A percentile compares a stretch with the other conserved stretches of the same genome.
phyloP scores from a whole-genome alignment of 2,113 vertebrate species.

The Lethenteron reissneri region DNA sequence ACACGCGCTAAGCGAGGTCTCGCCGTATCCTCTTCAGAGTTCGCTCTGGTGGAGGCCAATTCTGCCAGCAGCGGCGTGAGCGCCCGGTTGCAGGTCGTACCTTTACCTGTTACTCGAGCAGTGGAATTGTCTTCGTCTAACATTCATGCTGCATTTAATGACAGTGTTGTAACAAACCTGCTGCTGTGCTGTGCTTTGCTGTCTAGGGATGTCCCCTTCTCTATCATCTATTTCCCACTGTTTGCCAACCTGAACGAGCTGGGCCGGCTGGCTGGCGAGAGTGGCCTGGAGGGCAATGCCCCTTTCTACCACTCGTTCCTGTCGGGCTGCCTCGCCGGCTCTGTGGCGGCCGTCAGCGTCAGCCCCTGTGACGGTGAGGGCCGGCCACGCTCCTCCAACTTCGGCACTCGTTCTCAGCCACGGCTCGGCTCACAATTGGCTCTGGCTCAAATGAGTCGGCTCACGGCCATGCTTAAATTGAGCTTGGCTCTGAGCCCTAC shows the following conservation, averaged over 20 bases:
- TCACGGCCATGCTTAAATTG: background rate
- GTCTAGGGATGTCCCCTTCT: constrained; percentile 38
- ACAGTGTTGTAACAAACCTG: too few species aligned
- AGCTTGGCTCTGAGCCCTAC: background rate
- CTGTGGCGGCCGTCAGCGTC: constrained; percentile 35
- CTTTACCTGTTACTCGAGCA: too few species aligned
- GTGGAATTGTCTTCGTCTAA: too few species aligned
- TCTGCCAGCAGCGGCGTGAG: too few species aligned
- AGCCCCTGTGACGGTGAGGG: constrained; percentile 38
- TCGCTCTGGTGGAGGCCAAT: too few species aligned
- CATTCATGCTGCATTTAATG: too few species aligned
- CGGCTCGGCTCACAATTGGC: background rate
- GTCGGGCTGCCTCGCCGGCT: constrained; percentile 28
- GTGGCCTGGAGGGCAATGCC: constrained; percentile 15
- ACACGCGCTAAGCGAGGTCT: too few species aligned
- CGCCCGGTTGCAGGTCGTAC: too few species aligned
- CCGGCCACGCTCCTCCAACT: background rate
- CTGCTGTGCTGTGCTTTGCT: background rate
- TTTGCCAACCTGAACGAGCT: constrained; percentile 41
- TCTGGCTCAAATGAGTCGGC: background rate
- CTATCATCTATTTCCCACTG: constrained; percentile 47
- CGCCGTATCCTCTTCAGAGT: too few species aligned
- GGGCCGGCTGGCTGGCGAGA: constrained; percentile 15
- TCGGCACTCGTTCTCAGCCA: background rate
- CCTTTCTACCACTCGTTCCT: constrained; percentile 38